A percentile compares a stretch with the other conserved stretches of the same genome.
phyloP scores from a whole-genome alignment of 1,140 invertebrate species.

The Mamestra configurata region DNA sequence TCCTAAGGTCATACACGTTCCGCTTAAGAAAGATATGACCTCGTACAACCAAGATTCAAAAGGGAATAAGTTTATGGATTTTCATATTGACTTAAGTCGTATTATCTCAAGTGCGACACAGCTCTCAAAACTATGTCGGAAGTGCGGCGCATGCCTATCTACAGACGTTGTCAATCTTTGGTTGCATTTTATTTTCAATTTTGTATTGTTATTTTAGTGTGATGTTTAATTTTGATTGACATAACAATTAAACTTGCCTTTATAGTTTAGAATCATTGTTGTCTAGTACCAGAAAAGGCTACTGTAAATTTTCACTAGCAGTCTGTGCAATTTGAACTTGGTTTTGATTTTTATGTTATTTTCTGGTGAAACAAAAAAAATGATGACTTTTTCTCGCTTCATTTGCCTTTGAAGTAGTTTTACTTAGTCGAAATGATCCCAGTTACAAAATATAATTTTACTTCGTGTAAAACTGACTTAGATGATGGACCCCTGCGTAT shows the following conservation, averaged over 20 bases:
- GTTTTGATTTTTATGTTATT: no score
- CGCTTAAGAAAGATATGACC: constrained; percentile 71
- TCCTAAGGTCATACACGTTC: constrained; percentile 79
- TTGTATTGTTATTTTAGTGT: neutral
- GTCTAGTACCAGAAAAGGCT: no score
- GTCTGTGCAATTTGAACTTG: no score
- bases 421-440: no score
- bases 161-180: constrained; percentile 71
- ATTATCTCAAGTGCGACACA: constrained; percentile 61
- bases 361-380: no score
- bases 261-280: no score
- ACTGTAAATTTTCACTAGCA: no score
- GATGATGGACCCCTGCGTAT: constrained; percentile 36
- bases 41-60: constrained; percentile 64
- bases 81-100: constrained; percentile 65
- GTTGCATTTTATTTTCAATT: constrained; percentile 22
- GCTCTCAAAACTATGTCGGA: constrained; percentile 83
- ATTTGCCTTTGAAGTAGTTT: no score
- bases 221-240: no score
- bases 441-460: no score
- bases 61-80: constrained; percentile 64
- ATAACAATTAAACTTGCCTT: no score
- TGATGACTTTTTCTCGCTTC: no score
- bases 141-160: constrained; percentile 78
- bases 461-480: neutral